phyloP scores from a whole-genome alignment of 2,797 vertebrate genomes.

The Discoglossus pictus region DNA sequence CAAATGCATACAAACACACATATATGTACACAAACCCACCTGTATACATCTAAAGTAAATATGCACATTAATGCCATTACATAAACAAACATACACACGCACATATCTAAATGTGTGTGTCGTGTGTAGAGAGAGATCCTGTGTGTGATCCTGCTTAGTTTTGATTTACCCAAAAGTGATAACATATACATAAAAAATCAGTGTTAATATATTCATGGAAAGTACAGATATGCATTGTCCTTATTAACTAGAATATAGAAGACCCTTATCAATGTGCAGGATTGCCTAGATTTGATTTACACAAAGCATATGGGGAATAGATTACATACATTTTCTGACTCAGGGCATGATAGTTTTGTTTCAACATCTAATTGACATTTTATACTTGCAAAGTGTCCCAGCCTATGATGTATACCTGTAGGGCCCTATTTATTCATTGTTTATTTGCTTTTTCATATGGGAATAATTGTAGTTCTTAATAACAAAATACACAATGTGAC shows the following conservation, averaged over 20 bases:
- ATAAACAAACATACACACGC: no score
- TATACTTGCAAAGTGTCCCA: background rate
- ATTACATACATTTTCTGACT: constrained; percentile 39
- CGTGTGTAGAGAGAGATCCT: no score
- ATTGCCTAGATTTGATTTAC: constrained; percentile 1
- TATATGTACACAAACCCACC: no score
- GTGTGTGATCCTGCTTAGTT: no score
- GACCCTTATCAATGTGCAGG: constrained; percentile 9
- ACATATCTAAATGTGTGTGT: no score
- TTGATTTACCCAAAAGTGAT: no score
- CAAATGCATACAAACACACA: no score
- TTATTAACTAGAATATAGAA: background rate
- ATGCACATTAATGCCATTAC: no score
- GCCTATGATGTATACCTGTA: constrained; percentile 21
- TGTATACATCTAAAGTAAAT: no score
- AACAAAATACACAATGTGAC: constrained; percentile 43
- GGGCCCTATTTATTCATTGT: constrained; percentile 23
- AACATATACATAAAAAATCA: no score
- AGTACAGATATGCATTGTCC: no score
- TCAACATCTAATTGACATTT: constrained; percentile 29
- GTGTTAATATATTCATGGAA: no score
- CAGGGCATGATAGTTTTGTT: constrained; percentile 28
- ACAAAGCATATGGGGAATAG: constrained; percentile 1
- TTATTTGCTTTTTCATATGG: constrained; percentile 33
- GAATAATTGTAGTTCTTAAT: constrained; percentile 44